Evolutionary conservation across 2,113 vertebrate species (phyloP), one percentile per base, ranked within the genome.

Genomic region (Erinaceus europaeus): DNA sequence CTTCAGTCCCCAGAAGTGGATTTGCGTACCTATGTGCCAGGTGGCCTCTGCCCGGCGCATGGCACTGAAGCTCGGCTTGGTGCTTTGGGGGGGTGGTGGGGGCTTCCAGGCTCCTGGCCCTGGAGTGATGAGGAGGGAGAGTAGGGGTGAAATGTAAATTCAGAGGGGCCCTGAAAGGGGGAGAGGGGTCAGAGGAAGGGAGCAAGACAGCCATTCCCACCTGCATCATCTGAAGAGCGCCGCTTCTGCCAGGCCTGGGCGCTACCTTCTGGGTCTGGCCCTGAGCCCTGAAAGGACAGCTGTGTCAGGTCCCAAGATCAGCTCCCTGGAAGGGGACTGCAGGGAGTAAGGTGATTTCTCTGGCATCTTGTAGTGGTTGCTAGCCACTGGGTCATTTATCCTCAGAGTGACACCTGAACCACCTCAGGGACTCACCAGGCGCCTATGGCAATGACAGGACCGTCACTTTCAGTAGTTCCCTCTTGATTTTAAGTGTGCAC

Each of bases 1-100:
- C 48, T 57, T 84, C 8, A 32, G 42, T 7, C 48, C 68, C 0
- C 1, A 27, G 46, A 50, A 61, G 67, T n/a, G 48, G 55, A 10
- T 42, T 23, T 77, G 44, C 90, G 15, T 95, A 96, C 96, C 96
- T 84, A 96, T 96, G 65, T 96, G 95, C 96, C 96, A 96, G 0
- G 93, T 96, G 72, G 96, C 96, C 80, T 96, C 95, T 11, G 96
- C 95, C 13, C 96, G 62, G 42, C 95, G 96, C 84, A 96, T 96
- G 84, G 95, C 93, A 3, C 95, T 96, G 72, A 96, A 96, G 21
- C 74, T 84, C 0, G 95, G 96, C 78, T 96, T 96, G 91, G 84
- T 81, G 75, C 94, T 95, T 77, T 96, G 96, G 2, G 91, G 84
- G 0, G 95, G 96, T 0, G 95, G 95, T 0, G 92, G 94, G 3